Conservation (phyloP, 2,888 invertebrate species). For the Amorpha juglandis region DNA sequence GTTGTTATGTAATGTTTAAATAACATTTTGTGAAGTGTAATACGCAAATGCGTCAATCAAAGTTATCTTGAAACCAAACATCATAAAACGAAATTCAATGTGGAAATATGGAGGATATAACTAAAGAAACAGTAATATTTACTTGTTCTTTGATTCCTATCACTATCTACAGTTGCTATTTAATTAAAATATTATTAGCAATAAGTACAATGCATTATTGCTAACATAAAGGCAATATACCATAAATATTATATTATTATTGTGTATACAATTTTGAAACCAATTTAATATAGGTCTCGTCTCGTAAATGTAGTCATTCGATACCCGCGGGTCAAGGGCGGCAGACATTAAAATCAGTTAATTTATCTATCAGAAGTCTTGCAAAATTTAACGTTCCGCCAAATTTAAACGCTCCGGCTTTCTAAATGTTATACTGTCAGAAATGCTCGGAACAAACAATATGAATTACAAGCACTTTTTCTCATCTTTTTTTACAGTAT, state of each 20-base stretch:
- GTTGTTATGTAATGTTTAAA: conserved; percentile 2
- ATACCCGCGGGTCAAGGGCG: not conserved
- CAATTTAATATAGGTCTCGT: not conserved
- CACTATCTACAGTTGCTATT: no score
- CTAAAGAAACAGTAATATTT: not conserved
- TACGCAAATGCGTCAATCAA: not conserved
- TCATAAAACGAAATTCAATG: not conserved
- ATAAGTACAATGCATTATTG: not conserved
- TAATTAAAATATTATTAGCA: no score
- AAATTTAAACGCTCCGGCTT: conserved; percentile 5
- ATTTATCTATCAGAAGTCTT: conserved; percentile 18
- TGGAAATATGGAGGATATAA: no score
- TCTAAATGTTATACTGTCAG: conserved; percentile 2
- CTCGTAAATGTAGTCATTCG: not conserved
- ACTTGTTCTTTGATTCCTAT: not conserved
- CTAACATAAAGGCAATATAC: not conserved
- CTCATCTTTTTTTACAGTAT: not conserved
- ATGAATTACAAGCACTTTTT: not conserved
- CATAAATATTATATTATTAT: not conserved
- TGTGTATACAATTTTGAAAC: not conserved
- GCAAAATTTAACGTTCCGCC: conserved; percentile 20
- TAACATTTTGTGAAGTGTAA: not conserved
- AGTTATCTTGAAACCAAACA: not conserved
- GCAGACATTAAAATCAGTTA: not conserved
- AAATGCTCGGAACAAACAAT: not conserved